These are phyloP conservation scores for Glaucomys volans DNA, from an alignment of 2,113 vertebrate genomes.

Conservation along the genomic window DNA sequence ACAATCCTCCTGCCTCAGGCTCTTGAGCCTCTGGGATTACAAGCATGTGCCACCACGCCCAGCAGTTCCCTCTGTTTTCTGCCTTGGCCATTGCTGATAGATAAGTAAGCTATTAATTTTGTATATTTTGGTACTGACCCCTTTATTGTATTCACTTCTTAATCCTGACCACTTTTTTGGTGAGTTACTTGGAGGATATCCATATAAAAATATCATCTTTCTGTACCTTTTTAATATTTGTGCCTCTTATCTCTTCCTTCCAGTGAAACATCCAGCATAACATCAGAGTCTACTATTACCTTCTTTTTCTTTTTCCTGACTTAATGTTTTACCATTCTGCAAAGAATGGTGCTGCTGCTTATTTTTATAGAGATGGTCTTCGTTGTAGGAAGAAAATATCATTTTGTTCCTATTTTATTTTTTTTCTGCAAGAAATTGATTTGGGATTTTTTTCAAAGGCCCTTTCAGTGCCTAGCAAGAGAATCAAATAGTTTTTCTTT, in stretches of 20 bases:
- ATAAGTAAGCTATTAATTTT: background rate
- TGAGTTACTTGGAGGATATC: background rate
- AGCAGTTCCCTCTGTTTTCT: background rate
- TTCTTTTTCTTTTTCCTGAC: background rate
- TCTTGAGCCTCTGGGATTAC: no score
- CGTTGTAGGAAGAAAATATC: slow-evolving; percentile 28
- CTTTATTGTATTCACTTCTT: background rate
- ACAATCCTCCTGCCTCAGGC: no score
- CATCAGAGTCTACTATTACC: background rate
- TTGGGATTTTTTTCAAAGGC: background rate
- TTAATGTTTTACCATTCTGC: slow-evolving; percentile 26
- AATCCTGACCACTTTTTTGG: background rate
- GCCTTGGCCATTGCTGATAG: background rate
- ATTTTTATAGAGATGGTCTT: slow-evolving; percentile 49
- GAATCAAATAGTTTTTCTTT: slow-evolving; percentile 34
- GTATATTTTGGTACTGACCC: background rate
- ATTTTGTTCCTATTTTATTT: slow-evolving; percentile 49
- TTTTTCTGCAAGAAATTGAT: background rate
- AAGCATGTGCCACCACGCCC: no score
- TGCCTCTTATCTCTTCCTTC: background rate
- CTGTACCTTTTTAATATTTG: background rate
- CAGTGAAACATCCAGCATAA: background rate
- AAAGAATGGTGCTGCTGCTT: slow-evolving; percentile 12
- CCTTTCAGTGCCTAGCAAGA: slow-evolving; percentile 39
- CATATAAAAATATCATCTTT: background rate